Base-by-base conservation (phyloP, 1,140 invertebrate genomes). In the Danaus plexippus region DNA sequence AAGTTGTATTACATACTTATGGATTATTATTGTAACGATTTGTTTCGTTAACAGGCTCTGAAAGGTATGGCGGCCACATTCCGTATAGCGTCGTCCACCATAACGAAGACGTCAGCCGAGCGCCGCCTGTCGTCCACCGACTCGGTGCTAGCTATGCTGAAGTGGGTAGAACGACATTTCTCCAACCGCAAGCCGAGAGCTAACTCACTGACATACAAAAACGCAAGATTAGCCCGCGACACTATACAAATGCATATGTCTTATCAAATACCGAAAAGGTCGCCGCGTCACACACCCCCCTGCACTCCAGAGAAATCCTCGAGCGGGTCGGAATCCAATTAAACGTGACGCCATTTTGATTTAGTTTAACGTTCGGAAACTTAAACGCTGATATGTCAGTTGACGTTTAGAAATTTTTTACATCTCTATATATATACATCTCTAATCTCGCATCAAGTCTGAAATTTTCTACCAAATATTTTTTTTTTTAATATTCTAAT, bases 1-100 rank as follows among this genome's bases (percentile, higher is more conserved):
- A 32, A 32, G 22, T 32, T 1, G 15, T 15, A 15, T 15, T 15
- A 3, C 15, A 3, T 32, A 4, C 2, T 32, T 2, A 6, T 32
- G 7, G 22, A 32, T 4, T 4, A 32, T 32, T 32, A 32, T 32
- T 32, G 7, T 32, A 5, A 32, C 7, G 7, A 32, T 32, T 7
- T 3, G 7, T 11, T 61, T 15, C 9, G 50, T 59, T 51, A 43
- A 32, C 65, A 95, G 93, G 93, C 94, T 5, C 76, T 95, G 11
- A 95, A 95, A 89, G 94, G 94, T 76, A 96, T 97, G 94, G 95
- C 95, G 2, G 93, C 94, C 0, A 96, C 95, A 8, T 97, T 97
- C 89, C 90, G 95, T 40, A 94, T 97, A 2, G 93, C 94, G 0
- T 93, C 93, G 0, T 95, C 94, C 3, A 90, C 93, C 64, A 95